A percentile compares a stretch with the other conserved stretches of the same genome.
These are phyloP conservation scores for Drosophila albomicans DNA, from an alignment of 1,140 invertebrate genomes.

Conservation along the genomic window DNA sequence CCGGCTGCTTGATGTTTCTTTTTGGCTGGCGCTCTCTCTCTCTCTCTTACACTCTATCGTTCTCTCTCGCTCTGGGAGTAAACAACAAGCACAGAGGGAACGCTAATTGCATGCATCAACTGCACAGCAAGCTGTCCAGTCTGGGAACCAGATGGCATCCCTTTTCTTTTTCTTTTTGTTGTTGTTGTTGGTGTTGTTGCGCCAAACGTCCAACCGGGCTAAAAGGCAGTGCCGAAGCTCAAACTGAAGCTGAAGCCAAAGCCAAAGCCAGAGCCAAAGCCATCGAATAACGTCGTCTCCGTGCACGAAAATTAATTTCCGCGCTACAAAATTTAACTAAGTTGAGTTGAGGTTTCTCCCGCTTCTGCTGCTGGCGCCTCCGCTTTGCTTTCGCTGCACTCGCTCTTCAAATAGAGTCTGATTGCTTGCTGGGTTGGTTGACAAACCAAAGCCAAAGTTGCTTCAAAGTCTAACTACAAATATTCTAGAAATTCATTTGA, in stretches of 20 bases:
- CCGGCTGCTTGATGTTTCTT: conserved; percentile 5
- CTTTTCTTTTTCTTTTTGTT: conserved; percentile 1
- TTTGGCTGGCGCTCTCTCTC: background rate
- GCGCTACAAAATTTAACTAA: conserved; percentile 47
- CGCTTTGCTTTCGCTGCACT: background rate
- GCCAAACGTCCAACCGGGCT: background rate
- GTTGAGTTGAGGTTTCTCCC: conserved; percentile 43
- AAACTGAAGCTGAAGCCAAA: conserved; percentile 11
- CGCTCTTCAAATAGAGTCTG: background rate
- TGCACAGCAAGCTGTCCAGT: conserved; percentile 34
- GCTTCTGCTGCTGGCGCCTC: conserved; percentile 5
- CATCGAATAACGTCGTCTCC: conserved; percentile 27
- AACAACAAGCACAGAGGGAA: conserved; percentile 40
- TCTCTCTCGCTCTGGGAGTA: background rate
- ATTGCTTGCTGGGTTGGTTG: background rate
- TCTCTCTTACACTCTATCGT: too few relatives aligned
- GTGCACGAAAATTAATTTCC: conserved; percentile 53
- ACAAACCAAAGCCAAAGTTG: background rate
- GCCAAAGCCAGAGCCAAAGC: conserved; percentile 7
- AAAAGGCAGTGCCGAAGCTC: conserved; percentile 8
- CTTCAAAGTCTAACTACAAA: too few relatives aligned
- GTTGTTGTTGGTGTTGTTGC: too few relatives aligned
- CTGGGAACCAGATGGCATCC: conserved; percentile 37
- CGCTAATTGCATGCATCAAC: conserved; percentile 52
- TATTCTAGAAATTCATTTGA: too few relatives aligned